Percentiles rank a stretch among this genome's conserved stretches.
Conservation (phyloP, 2,888 invertebrate species). For the Agrotis segetum region DNA sequence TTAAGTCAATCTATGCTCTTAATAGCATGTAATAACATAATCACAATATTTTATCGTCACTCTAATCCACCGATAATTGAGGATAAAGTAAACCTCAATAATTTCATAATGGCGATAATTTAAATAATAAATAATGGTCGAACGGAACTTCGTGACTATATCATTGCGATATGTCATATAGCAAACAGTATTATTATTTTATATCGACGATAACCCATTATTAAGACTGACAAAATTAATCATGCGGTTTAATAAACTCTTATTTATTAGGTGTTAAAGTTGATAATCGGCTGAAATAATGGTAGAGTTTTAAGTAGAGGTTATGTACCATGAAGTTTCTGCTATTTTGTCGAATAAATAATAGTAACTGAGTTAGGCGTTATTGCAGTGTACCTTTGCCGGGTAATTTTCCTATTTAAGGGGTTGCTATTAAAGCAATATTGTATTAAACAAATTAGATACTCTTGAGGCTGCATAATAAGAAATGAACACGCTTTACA, state of each 20-base stretch:
- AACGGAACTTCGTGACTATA: constrained; percentile 58
- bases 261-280: accelerated
- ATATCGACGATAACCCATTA: constrained; percentile 47
- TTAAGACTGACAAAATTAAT: constrained; percentile 32
- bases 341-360: constrained; percentile 58
- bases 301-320: not conserved
- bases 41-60: constrained; percentile 24
- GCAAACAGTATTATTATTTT: constrained; percentile 57
- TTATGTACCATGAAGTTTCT: constrained; percentile 43
- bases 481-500: not conserved
- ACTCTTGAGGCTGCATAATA: not conserved
- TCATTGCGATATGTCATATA: constrained; percentile 57
- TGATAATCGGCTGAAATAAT: not conserved
- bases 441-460: constrained; percentile 26
- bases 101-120: constrained; percentile 54
- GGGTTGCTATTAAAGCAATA: constrained; percentile 35
- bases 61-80: constrained; percentile 31
- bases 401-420: constrained; percentile 48
- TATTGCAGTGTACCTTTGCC: constrained; percentile 40
- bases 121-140: constrained; percentile 52
- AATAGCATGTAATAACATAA: constrained; percentile 7
- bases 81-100: constrained; percentile 41
- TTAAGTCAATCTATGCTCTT: not conserved
- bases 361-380: constrained; percentile 53
- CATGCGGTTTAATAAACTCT: not conserved